Base-by-base conservation (phyloP, 2,113 vertebrate genomes). In the Balaeniceps rex region DNA sequence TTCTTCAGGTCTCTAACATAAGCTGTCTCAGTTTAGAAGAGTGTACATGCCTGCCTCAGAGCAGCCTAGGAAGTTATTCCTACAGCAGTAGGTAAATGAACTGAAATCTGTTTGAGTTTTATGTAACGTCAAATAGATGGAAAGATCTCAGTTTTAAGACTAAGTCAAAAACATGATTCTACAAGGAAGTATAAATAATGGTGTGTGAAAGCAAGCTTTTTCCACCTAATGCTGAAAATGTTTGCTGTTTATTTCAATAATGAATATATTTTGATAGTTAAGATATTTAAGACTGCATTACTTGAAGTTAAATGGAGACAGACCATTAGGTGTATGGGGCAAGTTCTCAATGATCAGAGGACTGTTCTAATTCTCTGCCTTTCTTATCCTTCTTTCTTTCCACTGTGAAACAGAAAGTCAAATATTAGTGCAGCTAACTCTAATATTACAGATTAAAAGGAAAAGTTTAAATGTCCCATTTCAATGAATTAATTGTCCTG, bases 351-450 rank as follows among this genome's bases (percentile, higher is more conserved):
- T 60, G 55, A 70, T 55, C 64, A 81, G 78, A 82, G 64, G 29
- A 38, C 66, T 38, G 47, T 83, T 74, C 22, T n/a, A n/a, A 17
- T 60, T 64, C 44, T 90, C 71, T 83, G 12, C 66, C 21, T 46
- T 86, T 68, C 85, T 87, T 95, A 88, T 92, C 80, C 83, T 88
- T 87, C 79, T 82, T 93, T 95, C 46, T 78, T 95, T 83, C 84
- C 57, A 58, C 29, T 71, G 61, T 61, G 74, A 95, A 96, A 94
- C 79, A 83, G 88, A 92, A 95, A 97, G 97, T 94, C 89, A 94
- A 92, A 96, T 96, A 95, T 97, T 95, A 95, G 83, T 94, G 87
- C 44, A 88, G 64, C 90, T 78, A 90, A 80, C 83, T 96, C 84
- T 89, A 86, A 82, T 69, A 63, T 93, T 96, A 69, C 57, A 95